Percentiles rank a stretch among this genome's conserved stretches.
Conservation (phyloP, 2,113 vertebrate species). For the Suncus etruscus region DNA sequence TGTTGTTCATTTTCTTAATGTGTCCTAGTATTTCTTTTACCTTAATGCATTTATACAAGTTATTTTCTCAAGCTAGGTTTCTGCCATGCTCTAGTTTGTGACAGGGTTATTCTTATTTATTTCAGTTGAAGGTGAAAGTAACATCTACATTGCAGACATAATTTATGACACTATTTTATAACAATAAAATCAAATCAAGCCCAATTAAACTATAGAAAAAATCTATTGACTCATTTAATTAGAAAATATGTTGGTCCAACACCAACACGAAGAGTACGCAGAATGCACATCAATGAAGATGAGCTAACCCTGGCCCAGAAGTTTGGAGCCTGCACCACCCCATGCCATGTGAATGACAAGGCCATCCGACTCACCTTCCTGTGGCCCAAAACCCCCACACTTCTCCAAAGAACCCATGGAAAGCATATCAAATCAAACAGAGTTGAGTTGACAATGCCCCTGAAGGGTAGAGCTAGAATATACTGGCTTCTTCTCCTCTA, state of each 20-base stretch:
- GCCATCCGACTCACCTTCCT: no score
- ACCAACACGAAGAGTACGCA: no score
- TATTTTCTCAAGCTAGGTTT: not conserved
- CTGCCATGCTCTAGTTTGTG: not conserved
- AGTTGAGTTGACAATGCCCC: no score
- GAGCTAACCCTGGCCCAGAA: no score
- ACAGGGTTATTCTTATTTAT: not conserved
- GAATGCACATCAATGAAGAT: no score
- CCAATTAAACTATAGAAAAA: conserved; percentile 4
- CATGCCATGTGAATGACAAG: no score
- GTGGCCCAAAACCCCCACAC: no score
- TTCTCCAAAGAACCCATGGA: no score
- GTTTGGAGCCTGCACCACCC: no score
- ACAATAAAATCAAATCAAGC: not conserved
- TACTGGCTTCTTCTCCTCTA: no score
- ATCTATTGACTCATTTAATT: not conserved
- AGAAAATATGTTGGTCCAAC: not conserved
- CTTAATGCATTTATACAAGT: not conserved
- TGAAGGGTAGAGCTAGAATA: no score
- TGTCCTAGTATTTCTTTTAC: not conserved
- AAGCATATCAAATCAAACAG: no score
- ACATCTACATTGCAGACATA: not conserved
- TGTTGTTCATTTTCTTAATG: not conserved
- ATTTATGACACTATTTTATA: not conserved
- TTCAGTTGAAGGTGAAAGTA: conserved; percentile 16